Evolutionary conservation across 2,888 invertebrate species (phyloP), one percentile per base, ranked within the genome.

Genomic region (Argyra leucocephala): DNA sequence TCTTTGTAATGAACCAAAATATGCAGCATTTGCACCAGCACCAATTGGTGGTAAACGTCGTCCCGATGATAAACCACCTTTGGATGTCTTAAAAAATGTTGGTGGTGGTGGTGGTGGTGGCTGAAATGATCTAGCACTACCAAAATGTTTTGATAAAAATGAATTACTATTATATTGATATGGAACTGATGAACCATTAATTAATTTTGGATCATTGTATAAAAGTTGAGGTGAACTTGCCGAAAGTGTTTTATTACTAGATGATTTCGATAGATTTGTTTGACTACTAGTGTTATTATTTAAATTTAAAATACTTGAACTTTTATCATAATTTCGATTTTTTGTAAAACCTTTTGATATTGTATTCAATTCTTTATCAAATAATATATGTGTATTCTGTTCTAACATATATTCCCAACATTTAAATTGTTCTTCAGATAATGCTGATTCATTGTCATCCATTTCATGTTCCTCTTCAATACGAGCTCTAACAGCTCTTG

Each of bases 361-460:
- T 48, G 91, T 90, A 73, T 93, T 91, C 63, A 93, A 77, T 77
- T 93, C 93, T 74, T 92, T 92, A 77, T 93, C 92, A 73, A 93
- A 93, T 2, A 93, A 75, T 75, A 93, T 82, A 75, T 93, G 93
- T 0, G 93, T 93, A 73, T 93, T 93, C 76, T 93, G 91, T 74
- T 93, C 93, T 62, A 93, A 78, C 91, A 93, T 93, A 73, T 93
- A 93, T 72, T 93, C 93, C 93, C 93, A 93, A 75, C 93, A 93
- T 75, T 92, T 90, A 74, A 91, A 92, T 75, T 93, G 93, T 76
- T 93, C 93, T 73, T 92, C 93, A 1, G 89, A 88, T 66, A 88
- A 82, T 10, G 81, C 83, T 1, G 82, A 84, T 75, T 83, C 84
- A 4, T 82, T 82, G 72, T 85, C 84, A 64, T 83, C 83, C 2